phyloP scores from a whole-genome alignment of 2,797 vertebrate genomes.

The Sphaeramia orbicularis region DNA sequence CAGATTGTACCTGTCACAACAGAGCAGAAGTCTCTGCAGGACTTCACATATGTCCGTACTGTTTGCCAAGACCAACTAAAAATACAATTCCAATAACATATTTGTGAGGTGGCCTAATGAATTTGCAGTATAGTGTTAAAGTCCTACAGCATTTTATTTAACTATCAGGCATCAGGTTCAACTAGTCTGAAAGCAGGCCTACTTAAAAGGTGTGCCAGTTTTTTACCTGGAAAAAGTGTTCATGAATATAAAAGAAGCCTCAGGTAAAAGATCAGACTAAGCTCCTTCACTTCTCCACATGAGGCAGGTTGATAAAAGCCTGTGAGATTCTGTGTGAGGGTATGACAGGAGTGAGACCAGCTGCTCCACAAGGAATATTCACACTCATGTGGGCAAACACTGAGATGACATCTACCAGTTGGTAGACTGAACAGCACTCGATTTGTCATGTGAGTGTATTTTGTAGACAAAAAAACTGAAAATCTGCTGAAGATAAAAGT shows the following conservation, averaged over 20 bases:
- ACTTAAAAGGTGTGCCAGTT: background rate
- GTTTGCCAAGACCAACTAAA: background rate
- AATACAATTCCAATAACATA: no score
- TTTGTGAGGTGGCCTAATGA: background rate
- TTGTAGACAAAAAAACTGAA: slow-evolving; percentile 3
- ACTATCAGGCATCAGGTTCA: background rate
- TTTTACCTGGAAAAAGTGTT: slow-evolving; percentile 1
- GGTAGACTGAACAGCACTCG: slow-evolving; percentile 31
- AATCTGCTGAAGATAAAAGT: background rate
- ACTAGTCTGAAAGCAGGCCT: slow-evolving; percentile 2
- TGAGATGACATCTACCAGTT: background rate
- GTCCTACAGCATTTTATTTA: no score
- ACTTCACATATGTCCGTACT: background rate
- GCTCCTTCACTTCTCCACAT: slow-evolving; percentile 8
- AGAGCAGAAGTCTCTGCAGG: background rate
- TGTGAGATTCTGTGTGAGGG: slow-evolving; percentile 51
- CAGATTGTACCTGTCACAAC: background rate
- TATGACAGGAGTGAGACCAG: slow-evolving; percentile 10
- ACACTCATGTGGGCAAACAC: slow-evolving; percentile 33
- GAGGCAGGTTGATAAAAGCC: slow-evolving; percentile 17
- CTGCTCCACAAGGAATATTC: slow-evolving; percentile 26
- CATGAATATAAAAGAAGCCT: background rate
- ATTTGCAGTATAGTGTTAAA: no score
- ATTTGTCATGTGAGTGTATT: slow-evolving; percentile 47
- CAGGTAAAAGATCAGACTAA: background rate